A percentile compares a stretch with the other conserved stretches of the same genome.
These are phyloP conservation scores for Montipora efflorescens DNA, from an alignment of 64 coral and sea anemone species.

Conservation along the genomic window DNA sequence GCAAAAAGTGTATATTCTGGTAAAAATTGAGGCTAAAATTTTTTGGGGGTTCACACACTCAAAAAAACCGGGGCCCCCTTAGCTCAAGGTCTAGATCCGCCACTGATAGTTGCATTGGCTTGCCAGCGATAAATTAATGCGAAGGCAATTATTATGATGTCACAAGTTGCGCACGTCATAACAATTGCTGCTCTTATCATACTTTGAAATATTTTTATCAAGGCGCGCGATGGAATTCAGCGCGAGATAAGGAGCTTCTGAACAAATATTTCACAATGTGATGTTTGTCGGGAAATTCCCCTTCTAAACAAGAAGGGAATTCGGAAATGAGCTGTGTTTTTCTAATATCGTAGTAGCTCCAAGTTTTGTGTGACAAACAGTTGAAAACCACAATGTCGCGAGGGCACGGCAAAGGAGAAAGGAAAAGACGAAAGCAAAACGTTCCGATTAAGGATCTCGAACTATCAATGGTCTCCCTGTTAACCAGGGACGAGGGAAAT, in stretches of 20 bases:
- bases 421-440: neutral
- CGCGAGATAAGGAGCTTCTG: neutral
- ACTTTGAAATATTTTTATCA: neutral
- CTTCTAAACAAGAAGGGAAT: constrained; percentile 11
- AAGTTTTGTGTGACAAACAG: neutral
- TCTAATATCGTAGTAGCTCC: neutral
- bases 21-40: too few species aligned
- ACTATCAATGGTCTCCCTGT: constrained; percentile 1
- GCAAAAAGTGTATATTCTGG: too few species aligned
- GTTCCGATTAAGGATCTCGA: constrained; percentile 28
- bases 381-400: constrained; percentile 48
- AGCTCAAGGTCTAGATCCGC: too few species aligned
- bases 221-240: neutral
- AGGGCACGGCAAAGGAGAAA: constrained; percentile 37
- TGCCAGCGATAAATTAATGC: too few species aligned
- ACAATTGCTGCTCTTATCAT: too few species aligned
- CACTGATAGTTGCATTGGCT: too few species aligned
- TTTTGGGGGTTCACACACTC: too few species aligned
- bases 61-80: too few species aligned
- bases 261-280: neutral
- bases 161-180: neutral
- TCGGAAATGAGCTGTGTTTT: neutral
- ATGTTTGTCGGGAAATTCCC: neutral
- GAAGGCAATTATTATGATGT: neutral
- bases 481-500: neutral